Conservation (phyloP, 1,140 invertebrate genomes). For the Ridgeia piscesae region DNA sequence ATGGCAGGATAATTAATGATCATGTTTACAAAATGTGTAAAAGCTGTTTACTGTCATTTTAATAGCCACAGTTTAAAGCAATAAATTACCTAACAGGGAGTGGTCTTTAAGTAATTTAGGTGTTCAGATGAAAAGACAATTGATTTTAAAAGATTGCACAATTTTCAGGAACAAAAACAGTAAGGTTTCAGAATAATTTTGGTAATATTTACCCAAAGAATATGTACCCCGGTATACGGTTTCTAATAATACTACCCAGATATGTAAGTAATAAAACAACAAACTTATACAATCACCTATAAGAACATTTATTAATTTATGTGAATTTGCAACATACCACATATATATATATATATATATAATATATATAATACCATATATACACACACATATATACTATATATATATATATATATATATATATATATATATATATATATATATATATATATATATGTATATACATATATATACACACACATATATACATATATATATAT, state of each 20-base stretch:
- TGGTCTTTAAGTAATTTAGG: background rate
- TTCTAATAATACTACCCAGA: no score
- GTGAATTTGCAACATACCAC: background rate
- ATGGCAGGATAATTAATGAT: background rate
- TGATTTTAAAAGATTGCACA: background rate
- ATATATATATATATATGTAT: no score
- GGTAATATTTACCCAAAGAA: background rate
- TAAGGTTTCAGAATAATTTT: background rate
- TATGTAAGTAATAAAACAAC: background rate
- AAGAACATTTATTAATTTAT: background rate
- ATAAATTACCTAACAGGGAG: background rate
- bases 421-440: no score
- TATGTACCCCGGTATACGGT: no score
- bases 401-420: no score
- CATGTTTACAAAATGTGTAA: background rate
- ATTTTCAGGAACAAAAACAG: background rate
- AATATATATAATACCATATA: no score
- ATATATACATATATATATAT: no score
- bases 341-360: no score
- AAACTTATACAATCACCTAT: background rate
- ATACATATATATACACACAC: no score
- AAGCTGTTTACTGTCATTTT: background rate
- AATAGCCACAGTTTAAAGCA: background rate
- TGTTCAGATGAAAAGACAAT: background rate
- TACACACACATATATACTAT: no score